A percentile compares a stretch with the other conserved stretches of the same genome.
Conservation (phyloP, 2,888 invertebrate genomes). For the Iphiclides podalirius region DNA sequence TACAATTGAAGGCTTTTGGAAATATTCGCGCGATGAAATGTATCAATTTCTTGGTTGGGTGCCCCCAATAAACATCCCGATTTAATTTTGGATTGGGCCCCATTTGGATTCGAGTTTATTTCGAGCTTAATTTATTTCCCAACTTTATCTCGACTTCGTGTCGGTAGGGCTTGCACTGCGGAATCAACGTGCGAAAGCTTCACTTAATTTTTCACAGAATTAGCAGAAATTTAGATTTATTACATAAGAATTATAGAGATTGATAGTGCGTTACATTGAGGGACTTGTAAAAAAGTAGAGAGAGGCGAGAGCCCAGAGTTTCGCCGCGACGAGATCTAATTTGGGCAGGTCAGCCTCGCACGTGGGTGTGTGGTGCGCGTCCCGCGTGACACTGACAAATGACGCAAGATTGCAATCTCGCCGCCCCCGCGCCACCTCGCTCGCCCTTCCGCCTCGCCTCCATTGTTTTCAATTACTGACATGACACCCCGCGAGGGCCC, state of each 20-base stretch:
- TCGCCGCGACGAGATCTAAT: constrained; percentile 46
- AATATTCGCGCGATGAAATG: background rate
- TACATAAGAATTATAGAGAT: too few relatives aligned
- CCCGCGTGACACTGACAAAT: constrained; percentile 87
- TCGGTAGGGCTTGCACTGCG: background rate
- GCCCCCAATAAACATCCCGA: constrained; percentile 2
- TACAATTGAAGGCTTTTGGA: background rate
- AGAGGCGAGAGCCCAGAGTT: too few relatives aligned
- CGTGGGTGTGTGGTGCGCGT: constrained; percentile 61
- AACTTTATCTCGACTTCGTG: constrained; percentile 1
- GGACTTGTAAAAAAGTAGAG: background rate
- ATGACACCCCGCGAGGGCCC: constrained; percentile 69
- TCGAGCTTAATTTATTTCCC: constrained; percentile 1
- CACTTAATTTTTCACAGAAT: background rate
- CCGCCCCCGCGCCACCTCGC: constrained; percentile 71
- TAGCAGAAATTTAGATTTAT: background rate
- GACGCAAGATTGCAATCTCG: constrained; percentile 87
- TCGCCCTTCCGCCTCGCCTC: constrained; percentile 61
- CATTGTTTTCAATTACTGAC: constrained; percentile 79
- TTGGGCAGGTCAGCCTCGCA: constrained; percentile 61
- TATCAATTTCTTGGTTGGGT: background rate
- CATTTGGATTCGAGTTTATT: constrained; percentile 2
- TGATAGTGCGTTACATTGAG: background rate
- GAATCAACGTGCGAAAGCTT: background rate
- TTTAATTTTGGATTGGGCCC: background rate